Base-by-base conservation (phyloP, 2,113 vertebrate genomes). In the Phyllopteryx taeniolatus region DNA sequence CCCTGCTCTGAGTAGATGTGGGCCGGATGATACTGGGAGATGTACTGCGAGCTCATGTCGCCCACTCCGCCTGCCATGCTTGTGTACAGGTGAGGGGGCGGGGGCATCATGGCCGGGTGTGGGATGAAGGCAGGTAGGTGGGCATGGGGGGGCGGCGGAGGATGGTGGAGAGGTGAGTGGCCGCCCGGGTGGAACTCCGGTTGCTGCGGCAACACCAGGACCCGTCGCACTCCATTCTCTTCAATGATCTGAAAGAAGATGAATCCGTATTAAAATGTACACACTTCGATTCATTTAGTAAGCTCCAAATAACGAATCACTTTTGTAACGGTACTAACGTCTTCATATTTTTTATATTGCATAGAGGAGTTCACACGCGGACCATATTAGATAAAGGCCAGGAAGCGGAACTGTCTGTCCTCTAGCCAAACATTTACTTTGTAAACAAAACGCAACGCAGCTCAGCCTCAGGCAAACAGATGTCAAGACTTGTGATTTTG, bases 121-220 rank as follows among this genome's bases (percentile, higher is more conserved):
- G 95, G 95, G 92, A 99, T 95, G 90, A 98, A 98, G 88, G 96
- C 94, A 31, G 95, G 94, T 83, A 98, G 89, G 72, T 96, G 95
- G 89, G 95, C 93, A 78, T 96, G 96, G 8, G 95, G 95, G 59
- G 95, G 95, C 76, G 95, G 95, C 0, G 95, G 94, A 75, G 95
- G 92, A 78, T 95, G 95, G 84, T 97, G 96, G 77, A 99, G 92
- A 77, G 96, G 95, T 65, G 96, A 90, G 78, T 97, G 97, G 68
- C 95, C 93, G 75, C 95, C 94, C 61, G 95, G 96, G 89, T 97
- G 96, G 89, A 96, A 98, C 81, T 99, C 97, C 83, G 96, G 94
- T 88, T 98, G 97, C 91, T 99, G 97, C 86, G 97, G 97, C 92
- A 98, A 94, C 87, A 99, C 97, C 93, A 99, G 92, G 84, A 99